phyloP scores from a whole-genome alignment of 2,113 vertebrate genomes.

The Nansenia antarctica region DNA sequence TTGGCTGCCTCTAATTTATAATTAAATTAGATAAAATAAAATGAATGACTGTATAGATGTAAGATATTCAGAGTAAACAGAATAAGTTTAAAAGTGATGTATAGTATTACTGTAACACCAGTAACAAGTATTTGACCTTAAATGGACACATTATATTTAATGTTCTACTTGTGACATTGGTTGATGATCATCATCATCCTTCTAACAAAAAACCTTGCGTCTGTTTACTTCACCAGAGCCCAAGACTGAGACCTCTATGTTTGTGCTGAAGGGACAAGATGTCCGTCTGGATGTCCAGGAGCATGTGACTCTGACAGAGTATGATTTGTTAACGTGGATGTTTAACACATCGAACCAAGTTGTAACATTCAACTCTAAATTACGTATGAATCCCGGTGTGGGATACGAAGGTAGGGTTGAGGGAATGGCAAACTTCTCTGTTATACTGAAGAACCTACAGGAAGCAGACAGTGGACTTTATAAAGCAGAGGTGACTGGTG shows the following conservation, averaged over 20 bases:
- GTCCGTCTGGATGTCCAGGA: not conserved
- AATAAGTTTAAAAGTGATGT: no score
- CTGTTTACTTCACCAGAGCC: not conserved
- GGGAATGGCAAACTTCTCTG: not conserved
- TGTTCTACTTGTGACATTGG: no score
- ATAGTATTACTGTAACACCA: no score
- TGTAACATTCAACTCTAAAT: not conserved
- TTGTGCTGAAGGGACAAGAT: constrained; percentile 2
- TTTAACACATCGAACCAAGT: not conserved
- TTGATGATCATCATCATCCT: not conserved
- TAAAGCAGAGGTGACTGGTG: not conserved
- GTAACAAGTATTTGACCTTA: no score
- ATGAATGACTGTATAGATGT: no score
- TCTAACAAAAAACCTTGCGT: not conserved
- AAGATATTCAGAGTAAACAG: no score
- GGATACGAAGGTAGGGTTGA: not conserved
- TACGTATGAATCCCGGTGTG: not conserved
- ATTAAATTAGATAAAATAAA: no score
- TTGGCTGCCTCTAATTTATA: not conserved
- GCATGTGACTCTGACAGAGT: not conserved
- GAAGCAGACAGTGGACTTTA: constrained; percentile 20
- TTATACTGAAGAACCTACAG: constrained; percentile 18
- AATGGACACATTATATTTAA: no score
- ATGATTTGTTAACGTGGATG: accelerated
- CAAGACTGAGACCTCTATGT: not conserved